Evolutionary conservation across 2,888 invertebrate genomes (phyloP), one percentile per base, ranked within the genome.

Genomic region (Eupeodes latifasciatus): DNA sequence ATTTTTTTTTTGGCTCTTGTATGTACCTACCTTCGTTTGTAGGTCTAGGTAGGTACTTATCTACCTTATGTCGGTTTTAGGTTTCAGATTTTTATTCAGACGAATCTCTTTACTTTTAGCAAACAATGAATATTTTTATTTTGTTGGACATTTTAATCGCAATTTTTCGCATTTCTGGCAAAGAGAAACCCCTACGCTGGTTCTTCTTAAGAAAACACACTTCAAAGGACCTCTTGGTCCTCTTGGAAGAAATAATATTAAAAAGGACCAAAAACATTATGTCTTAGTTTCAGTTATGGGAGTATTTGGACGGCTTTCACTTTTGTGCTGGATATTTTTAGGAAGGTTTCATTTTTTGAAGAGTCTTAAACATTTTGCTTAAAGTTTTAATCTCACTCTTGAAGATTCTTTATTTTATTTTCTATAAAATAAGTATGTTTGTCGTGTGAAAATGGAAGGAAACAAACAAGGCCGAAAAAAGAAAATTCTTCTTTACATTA

Each of bases 1-100:
- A 47, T 62, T 62, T 82, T 62, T 82, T 75, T 55, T 75, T 82
- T 86, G 78, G 82, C 34, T 75, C 57, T 62, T 67, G 9, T 67
- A 59, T 7, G 10, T 34, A 49, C 64, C 49, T 76, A 55, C 51
- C 75, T 71, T 75, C 66, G 62, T 76, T 66, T 75, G 14, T 3
- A 27, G 27, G 27, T 27, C 2, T 3, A 27, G 27, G 27, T 27
- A 3, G 3, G 2, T 2, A 27, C 27, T 27, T 27, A 27, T 3
- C 27, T 27, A 44, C 57, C 57, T 71, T 77, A 74, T 64, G 16
- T 81, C 27, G 61, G 53, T 53, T 57, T 49, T 66, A 67, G 47
- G 19, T 59, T 51, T 19, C 49, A 14, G 4, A 16, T 40, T 57
- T 72, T 55, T 44, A 34, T 51, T 71, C 77, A 14, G 27, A 27